A percentile compares a stretch with the other conserved stretches of the same genome.
These are phyloP conservation scores for Apodemus agrarius DNA, from an alignment of 2,797 vertebrate genomes.

Conservation along the genomic window DNA sequence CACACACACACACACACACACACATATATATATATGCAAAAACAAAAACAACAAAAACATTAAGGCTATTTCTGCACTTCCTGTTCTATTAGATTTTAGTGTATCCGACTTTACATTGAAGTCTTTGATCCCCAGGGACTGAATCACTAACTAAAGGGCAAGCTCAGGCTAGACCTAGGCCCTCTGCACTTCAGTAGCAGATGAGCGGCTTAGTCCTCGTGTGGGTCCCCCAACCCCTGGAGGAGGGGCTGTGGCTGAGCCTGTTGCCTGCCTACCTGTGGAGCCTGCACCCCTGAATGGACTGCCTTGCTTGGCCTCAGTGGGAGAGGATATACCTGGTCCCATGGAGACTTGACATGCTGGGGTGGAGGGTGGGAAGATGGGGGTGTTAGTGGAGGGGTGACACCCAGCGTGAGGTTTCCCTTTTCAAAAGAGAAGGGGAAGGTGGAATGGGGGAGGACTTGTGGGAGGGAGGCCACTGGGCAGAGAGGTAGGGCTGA, in stretches of 20 bases:
- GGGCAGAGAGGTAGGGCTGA: neutral
- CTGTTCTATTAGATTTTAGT: neutral
- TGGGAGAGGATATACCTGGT: neutral
- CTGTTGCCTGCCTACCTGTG: neutral
- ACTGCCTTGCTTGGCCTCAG: neutral
- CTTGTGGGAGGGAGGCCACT: neutral
- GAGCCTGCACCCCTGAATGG: neutral
- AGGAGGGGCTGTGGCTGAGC: neutral
- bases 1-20: too few relatives aligned
- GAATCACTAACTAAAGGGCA: neutral
- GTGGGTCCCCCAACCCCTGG: neutral
- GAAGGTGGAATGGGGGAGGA: neutral
- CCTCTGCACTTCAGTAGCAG: neutral
- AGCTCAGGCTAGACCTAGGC: neutral
- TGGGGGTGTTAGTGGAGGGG: neutral
- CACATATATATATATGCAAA: too few relatives aligned
- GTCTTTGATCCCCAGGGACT: neutral
- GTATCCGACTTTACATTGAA: neutral
- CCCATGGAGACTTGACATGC: neutral
- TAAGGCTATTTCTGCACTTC: neutral
- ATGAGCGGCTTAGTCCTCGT: neutral
- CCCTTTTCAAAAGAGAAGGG: neutral
- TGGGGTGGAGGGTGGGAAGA: neutral
- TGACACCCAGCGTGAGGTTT: neutral
- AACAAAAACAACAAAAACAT: neutral